Conservation (phyloP, 2,113 vertebrate species). For the Bambusicola thoracicus region DNA sequence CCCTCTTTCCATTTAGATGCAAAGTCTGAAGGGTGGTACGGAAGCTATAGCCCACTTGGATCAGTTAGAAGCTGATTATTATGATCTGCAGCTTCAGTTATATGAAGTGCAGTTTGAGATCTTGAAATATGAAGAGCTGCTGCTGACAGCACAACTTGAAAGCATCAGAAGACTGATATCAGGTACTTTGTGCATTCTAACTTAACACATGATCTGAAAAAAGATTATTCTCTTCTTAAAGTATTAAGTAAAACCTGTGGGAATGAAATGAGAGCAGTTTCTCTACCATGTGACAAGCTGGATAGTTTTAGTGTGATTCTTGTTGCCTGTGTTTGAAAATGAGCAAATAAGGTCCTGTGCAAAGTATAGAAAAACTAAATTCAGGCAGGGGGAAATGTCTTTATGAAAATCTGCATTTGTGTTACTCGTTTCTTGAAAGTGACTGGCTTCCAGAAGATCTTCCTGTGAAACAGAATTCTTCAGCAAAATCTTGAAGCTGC, state of each 20-base stretch:
- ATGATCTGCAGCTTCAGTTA: constrained; percentile 95
- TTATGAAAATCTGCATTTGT: background rate
- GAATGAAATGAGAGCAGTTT: background rate
- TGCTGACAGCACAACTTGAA: constrained; percentile 93
- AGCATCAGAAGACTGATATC: constrained; percentile 93
- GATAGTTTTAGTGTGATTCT: background rate
- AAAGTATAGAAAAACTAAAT: background rate
- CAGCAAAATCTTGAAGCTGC: background rate
- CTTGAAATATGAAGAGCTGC: constrained; percentile 93
- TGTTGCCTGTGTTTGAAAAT: background rate
- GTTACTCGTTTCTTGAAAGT: background rate
- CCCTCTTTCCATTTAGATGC: constrained; percentile 84
- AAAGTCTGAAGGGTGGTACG: constrained; percentile 89
- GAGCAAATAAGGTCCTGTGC: fast-evolving
- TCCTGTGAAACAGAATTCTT: background rate
- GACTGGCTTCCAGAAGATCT: background rate
- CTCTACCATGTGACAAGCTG: background rate
- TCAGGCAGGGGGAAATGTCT: background rate
- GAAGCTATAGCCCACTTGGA: constrained; percentile 92
- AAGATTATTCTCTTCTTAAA: background rate
- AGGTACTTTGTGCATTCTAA: constrained; percentile 78
- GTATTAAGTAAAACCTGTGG: background rate
- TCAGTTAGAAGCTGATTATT: constrained; percentile 94
- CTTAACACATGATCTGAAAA: background rate
- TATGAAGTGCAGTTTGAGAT: constrained; percentile 97